Evolutionary conservation across 2,797 vertebrate genomes (phyloP), one percentile per base, ranked within the genome.

Genomic region (Leptodactylus fallax): DNA sequence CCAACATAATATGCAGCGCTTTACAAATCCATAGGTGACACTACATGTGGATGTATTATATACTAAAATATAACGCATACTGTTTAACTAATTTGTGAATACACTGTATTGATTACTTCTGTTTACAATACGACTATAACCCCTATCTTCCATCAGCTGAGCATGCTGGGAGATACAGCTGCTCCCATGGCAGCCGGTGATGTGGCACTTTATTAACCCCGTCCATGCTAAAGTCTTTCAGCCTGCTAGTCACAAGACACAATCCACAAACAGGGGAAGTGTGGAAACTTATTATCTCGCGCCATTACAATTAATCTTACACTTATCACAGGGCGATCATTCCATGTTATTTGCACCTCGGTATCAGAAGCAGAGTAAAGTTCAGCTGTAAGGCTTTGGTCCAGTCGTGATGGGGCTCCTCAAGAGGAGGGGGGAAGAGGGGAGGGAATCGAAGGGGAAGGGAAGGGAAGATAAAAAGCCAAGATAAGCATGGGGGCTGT

Each of bases 391-490:
- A 91, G 93, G 91, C 93, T 93, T 90, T 92, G 85, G 93, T 94
- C 91, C 93, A 92, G 94, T 94, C 94, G 92, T 94, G 94, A 92
- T 92, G 92, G 94, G 93, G 91, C 93, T 94, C 94, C 92, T 90
- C 80, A 90, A 49, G 78, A 36, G 19, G 88, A 88, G 93, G 93
- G 91, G 91, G 72, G 56, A 49, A n/a, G 76, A 58, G 21, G 87
- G 87, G 93, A 92, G 90, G 92, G 91, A 84, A 83, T 85, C 61
- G 90, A 88, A 91, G 92, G 91, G 91, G 93, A 93, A 92, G 91
- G 93, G 95, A 94, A 95, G 95, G 93, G 95, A 94, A 95, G 95
- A 97, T 97, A 97, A 97, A 97, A 97, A 98, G 97, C 96, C 91
- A 83, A 63, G 97, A 98, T 98, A 97, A 96, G 79, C 94, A 90